Base-by-base conservation (phyloP, 2,113 vertebrate genomes). In the Butorides virescens region DNA sequence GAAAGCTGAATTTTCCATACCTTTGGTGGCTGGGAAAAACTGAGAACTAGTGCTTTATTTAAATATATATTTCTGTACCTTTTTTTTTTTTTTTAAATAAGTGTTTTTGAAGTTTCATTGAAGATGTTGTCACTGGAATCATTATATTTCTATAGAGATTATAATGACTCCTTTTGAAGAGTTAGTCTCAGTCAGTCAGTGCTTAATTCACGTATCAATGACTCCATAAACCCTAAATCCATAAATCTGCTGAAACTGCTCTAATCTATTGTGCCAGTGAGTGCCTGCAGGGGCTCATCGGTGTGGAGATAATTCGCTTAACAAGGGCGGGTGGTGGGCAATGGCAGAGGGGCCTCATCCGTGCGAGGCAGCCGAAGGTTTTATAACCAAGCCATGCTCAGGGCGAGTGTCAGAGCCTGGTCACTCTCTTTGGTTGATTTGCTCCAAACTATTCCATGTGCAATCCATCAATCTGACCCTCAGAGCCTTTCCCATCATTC, bases 161-260 rank as follows among this genome's bases (percentile, higher is more conserved):
- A 93, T 93, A 97, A 97, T 96, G 89, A 97, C 58, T 95, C 94
- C 77, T 87, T 95, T 95, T 92, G 91, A 97, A 95, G 74, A 83
- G 77, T 72, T 92, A 95, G 66, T 93, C 86, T 91, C 94, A 92
- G 77, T 95, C 95, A 97, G 76, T 96, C 91, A 95, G 89, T 82
- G 84, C 96, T 97, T 97, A 97, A 97, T 96, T 97, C 94, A 90
- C 46, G 12, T 97, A 97, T 97, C 95, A 96, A 27, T 97, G 94
- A 95, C 89, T 97, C 71, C 39, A 89, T 85, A 96, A 92, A 94
- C 70, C 76, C 46, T 53, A 90, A 91, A 93, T 42, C 71, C 81
- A 87, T 93, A 95, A 89, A 91, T 93, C 92, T 95, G 52, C 74
- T 70, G 80, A 95, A 96, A 89, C 37, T 87, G 53, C 67, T 93